A percentile compares a stretch with the other conserved stretches of the same genome.
Conservation (phyloP, 35 echinoderm and acorn worm species). For the Acanthaster planci region DNA sequence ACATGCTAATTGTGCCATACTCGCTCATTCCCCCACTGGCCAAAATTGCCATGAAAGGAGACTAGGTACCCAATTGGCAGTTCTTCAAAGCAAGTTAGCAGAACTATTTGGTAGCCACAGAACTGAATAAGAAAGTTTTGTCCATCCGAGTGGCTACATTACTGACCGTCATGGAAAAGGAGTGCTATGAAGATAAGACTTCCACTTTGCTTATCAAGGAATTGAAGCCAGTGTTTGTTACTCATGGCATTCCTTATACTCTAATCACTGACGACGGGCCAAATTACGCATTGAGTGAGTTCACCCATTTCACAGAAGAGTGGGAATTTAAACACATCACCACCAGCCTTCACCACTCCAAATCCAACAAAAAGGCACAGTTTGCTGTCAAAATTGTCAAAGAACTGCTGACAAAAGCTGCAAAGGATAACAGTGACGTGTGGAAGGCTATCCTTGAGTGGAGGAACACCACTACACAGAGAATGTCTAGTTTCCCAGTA, state of each 20-base stretch:
- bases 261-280: too few species aligned
- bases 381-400: conserved; percentile 61
- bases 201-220: too few species aligned
- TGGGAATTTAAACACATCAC: too few species aligned
- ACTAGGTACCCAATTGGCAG: background rate
- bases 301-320: too few species aligned
- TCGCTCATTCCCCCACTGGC: background rate
- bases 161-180: conserved; percentile 41
- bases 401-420: conserved; percentile 61
- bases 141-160: conserved; percentile 41
- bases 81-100: background rate
- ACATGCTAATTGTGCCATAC: background rate
- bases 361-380: too few species aligned
- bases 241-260: too few species aligned
- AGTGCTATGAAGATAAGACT: conserved; percentile 39
- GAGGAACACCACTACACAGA: background rate
- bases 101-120: conserved; percentile 35
- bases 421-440: conserved; percentile 30
- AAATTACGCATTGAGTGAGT: too few species aligned
- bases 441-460: conserved; percentile 25
- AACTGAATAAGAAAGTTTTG: conserved; percentile 31
- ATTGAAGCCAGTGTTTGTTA: too few species aligned
- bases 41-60: background rate
- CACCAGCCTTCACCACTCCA: too few species aligned
- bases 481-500: background rate